Percentiles rank a stretch among this genome's conserved stretches.
Evolutionary conservation across 2,797 vertebrate genomes (phyloP).

Genomic region (Mormyrops attenuatus): DNA sequence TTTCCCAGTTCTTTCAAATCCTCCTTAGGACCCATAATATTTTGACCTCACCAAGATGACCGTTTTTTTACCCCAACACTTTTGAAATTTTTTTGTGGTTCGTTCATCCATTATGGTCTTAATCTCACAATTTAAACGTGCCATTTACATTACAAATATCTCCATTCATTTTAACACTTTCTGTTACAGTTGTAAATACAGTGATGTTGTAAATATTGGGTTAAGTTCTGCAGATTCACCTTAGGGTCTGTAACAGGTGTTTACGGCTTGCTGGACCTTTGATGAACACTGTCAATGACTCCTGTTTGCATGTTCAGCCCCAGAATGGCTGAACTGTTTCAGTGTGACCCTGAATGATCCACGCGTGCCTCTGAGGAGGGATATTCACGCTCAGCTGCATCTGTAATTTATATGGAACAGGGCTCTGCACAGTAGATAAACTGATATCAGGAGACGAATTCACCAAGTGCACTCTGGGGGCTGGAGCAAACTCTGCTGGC

Average conservation of each 20-base stretch:
- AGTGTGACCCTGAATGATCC: constrained; percentile 8
- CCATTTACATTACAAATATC: background rate
- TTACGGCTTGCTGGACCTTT: background rate
- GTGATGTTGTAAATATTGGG: background rate
- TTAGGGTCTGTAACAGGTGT: background rate
- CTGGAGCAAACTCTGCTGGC: background rate
- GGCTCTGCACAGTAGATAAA: constrained; percentile 12
- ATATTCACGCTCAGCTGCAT: background rate
- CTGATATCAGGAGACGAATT: constrained; percentile 4
- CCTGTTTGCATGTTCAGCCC: background rate
- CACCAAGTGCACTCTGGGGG: background rate
- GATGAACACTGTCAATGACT: background rate
- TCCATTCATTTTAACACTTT: background rate
- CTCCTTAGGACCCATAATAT: background rate
- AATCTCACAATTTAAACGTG: background rate
- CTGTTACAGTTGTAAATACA: background rate
- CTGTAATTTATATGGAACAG: constrained; percentile 12
- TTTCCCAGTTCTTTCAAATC: background rate
- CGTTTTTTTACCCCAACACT: background rate
- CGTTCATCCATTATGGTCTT: background rate
- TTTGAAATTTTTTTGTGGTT: background rate
- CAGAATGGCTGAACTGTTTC: background rate
- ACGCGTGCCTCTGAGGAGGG: background rate
- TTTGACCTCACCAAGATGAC: background rate
- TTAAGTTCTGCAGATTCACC: background rate